Base-by-base conservation (phyloP, 2,888 invertebrate genomes). In the Stictocephala bisonia region DNA sequence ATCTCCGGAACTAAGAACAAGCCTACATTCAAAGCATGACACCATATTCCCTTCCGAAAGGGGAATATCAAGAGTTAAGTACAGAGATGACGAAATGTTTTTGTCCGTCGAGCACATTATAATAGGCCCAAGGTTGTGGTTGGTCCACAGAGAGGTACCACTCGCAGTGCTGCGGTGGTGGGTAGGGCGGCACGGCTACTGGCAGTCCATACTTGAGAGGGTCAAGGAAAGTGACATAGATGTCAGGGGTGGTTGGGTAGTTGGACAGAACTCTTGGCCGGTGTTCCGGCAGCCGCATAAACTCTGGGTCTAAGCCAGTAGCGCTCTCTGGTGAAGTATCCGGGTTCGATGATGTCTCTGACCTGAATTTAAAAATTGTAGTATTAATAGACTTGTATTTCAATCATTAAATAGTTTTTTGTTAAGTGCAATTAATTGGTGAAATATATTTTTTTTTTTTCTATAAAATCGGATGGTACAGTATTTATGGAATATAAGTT, bases 31-130 rank as follows among this genome's bases (percentile, higher is more conserved):
- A 71, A 71, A 71, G 70, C 70, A 44, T 71, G 40, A 71, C 70
- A 71, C 70, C 70, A 15, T 71, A 71, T 13, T 71, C 58, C 44
- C 48, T 71, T 22, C 64, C 56, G 22, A 58, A 64, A 15, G 69
- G 73, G 64, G 64, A 64, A 70, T 73, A 78, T 78, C 78, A 78
- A 74, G 78, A 78, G 66, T 78, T 78, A 78, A 78, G 78, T 77
- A 78, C 76, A 29, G 78, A 77, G 60, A 78, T 78, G 60, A 78
- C 73, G 15, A 73, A 73, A 53, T 73, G 73, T 64, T 70, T 69
- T 18, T 51, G 50, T n/a, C 29, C 40, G 31, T 68, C 15, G 44
- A 58, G 13, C 22, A 58, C 31, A 15, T 48, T 29, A 27, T 68
- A 56, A 51, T 73, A 70, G 31, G 58, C 64, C 64, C 66, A 73